phyloP scores from a whole-genome alignment of 2,888 invertebrate species.

The Yponomeuta evonymella region DNA sequence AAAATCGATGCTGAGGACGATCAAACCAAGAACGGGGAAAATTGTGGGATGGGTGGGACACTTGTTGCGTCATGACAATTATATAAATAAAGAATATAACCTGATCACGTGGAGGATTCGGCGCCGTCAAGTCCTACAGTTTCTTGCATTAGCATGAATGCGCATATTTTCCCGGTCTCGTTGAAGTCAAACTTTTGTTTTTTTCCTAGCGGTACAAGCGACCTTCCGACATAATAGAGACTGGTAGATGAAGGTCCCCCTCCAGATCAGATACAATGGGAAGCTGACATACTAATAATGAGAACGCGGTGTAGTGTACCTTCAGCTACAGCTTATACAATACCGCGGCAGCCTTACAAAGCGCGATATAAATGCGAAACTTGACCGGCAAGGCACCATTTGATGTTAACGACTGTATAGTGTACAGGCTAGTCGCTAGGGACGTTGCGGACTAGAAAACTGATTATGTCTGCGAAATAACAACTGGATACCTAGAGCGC shows the following conservation, averaged over 20 bases:
- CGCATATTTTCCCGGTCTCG: slow-evolving; percentile 12
- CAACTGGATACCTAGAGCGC: not conserved
- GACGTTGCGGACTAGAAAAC: not conserved
- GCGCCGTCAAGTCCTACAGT: too few species aligned
- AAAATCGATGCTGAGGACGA: too few species aligned
- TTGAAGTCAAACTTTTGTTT: slow-evolving; percentile 21
- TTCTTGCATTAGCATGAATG: not conserved
- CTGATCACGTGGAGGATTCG: too few species aligned
- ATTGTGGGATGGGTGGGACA: too few species aligned
- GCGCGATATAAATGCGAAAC: not conserved
- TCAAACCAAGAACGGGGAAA: too few species aligned
- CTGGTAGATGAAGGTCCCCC: slow-evolving; percentile 42
- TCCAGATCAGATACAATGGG: slow-evolving; percentile 14
- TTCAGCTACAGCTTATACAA: not conserved
- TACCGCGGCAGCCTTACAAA: not conserved
- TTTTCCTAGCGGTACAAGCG: slow-evolving; percentile 16
- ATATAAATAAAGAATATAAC: too few species aligned
- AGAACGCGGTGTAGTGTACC: not conserved
- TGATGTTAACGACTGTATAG: not conserved
- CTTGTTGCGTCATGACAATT: too few species aligned
- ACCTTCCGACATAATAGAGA: slow-evolving; percentile 48
- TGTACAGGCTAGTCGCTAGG: slow-evolving; percentile 4
- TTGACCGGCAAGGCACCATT: not conserved
- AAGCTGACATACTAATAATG: slow-evolving; percentile 9
- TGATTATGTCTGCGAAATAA: not conserved